Evolutionary conservation across 2,113 vertebrate genomes (phyloP), one percentile per base, ranked within the genome.

Genomic region (Hiodon tergisus): DNA sequence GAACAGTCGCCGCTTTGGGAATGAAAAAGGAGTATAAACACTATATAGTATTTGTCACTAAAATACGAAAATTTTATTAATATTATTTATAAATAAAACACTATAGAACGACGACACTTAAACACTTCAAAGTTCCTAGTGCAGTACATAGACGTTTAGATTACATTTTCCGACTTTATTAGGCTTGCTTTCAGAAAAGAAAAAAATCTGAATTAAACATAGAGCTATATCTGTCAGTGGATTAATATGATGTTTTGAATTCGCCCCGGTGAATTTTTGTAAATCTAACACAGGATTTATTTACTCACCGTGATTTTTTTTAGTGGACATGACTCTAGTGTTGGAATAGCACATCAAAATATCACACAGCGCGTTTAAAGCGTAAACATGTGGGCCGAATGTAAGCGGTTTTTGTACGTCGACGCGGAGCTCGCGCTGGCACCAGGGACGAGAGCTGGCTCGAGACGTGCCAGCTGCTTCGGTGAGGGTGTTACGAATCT

Each of bases 401-500:
- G 55, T 69, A 60, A 69, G 67, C 65, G 9, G 65, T 69, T 69
- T 51, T 51, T 76, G 67, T 62, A 52, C 52, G 13, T 31, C 52
- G 47, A 46, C 46, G 48, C 70, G 4, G 46, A 1, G 46, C 54
- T 57, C 55, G 46, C n/a, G 53, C n/a, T 67, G 65, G 47, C 54
- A 57, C 31, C 13, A 58, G 53, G 53, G 17, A 50, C 59, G 61
- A 48, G 14, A 46, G 51, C 57, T 50, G 5, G 61, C 58, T 55
- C 13, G 55, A 75, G 31, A 55, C 14, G 6, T 67, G 55, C 67
- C 77, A 67, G 67, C 4, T 17, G 16, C n/a, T 52, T 17, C 76
- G 57, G 65, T 59, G 54, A 78, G 76, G 71, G 76, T 65, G 77
- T 74, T 77, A 80, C 70, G 69, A 72, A 74, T 79, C 77, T 77